Evolutionary conservation across 2,888 invertebrate species (phyloP).

Genomic region (Cataglyphis albicans): DNA sequence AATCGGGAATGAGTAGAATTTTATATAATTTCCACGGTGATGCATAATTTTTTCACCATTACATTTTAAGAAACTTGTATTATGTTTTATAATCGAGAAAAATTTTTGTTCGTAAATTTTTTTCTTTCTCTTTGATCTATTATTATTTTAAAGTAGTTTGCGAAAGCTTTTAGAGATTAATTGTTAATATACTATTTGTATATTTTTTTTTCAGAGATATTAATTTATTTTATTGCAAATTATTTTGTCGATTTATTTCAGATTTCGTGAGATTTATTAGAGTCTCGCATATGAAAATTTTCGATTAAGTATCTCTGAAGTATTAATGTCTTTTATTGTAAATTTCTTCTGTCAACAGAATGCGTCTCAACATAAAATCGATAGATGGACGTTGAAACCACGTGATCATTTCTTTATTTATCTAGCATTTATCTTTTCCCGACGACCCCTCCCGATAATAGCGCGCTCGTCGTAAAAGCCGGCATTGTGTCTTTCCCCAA

Average conservation of each 20-base stretch:
- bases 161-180: not conserved
- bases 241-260: not conserved
- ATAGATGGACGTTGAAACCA: not conserved
- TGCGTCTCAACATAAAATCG: constrained; percentile 6
- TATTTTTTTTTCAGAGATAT: not conserved
- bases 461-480: constrained; percentile 29
- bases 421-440: constrained; percentile 35
- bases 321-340: not conserved
- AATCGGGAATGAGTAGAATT: not conserved
- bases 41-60: not conserved
- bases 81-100: not conserved
- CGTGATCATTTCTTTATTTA: constrained; percentile 32
- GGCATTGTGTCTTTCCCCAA: constrained; percentile 42
- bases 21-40: not conserved
- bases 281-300: not conserved
- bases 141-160: not conserved
- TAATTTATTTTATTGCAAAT: not conserved
- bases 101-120: not conserved
- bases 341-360: not conserved
- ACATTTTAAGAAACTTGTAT: not conserved
- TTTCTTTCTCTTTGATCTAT: not conserved
- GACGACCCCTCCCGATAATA: constrained; percentile 44
- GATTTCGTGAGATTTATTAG: not conserved
- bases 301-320: not conserved
- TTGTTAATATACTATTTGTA: not conserved